Evolutionary conservation across 2,113 vertebrate genomes (phyloP).

Genomic region (Oophaga pumilio): DNA sequence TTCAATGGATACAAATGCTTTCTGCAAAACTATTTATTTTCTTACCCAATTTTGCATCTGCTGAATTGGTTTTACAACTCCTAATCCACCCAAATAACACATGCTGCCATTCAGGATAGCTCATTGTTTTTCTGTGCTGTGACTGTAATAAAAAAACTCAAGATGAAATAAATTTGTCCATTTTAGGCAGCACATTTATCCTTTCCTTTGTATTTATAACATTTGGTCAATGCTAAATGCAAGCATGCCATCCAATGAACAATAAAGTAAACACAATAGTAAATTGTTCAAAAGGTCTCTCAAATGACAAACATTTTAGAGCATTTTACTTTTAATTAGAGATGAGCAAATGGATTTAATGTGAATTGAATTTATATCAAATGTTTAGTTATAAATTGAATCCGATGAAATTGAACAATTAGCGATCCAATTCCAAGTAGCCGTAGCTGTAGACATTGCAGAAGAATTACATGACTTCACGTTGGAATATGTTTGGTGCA

Average conservation of each 20-base stretch:
- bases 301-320: neutral
- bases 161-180: neutral
- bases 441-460: too few relatives aligned
- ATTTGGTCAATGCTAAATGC: neutral
- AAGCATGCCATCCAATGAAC: neutral
- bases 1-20: constrained; percentile 41
- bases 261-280: neutral
- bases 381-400: too few relatives aligned
- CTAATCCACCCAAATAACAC: constrained; percentile 36
- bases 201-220: neutral
- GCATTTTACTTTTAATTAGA: neutral
- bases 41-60: constrained; percentile 40
- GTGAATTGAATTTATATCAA: too few relatives aligned
- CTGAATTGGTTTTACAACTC: constrained; percentile 38
- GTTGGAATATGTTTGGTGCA: too few relatives aligned
- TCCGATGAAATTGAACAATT: too few relatives aligned
- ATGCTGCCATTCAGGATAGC: neutral
- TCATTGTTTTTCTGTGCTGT: neutral
- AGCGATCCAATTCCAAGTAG: too few relatives aligned
- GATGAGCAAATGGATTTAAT: too few relatives aligned
- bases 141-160: neutral
- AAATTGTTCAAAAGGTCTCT: neutral
- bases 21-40: constrained; percentile 43
- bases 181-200: neutral
- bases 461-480: too few relatives aligned